These are phyloP conservation scores for Crossocerus cetratus DNA, from an alignment of 2,888 invertebrate species.

Conservation along the genomic window DNA sequence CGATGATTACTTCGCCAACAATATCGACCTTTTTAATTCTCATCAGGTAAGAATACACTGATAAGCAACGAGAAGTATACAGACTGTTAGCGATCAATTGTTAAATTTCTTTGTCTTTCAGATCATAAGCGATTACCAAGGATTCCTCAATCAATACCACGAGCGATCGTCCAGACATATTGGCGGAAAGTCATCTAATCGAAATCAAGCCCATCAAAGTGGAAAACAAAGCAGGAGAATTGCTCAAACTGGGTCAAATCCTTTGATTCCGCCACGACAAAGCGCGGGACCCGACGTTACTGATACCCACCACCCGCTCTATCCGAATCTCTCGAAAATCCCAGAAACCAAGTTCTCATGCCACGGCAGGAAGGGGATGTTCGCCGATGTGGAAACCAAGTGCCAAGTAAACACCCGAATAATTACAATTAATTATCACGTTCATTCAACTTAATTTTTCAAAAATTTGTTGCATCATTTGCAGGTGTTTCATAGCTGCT, in stretches of 20 bases:
- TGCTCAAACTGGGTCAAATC: not conserved
- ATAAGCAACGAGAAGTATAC: too few species aligned
- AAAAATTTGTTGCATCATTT: conserved; percentile 1
- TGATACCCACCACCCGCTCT: conserved; percentile 27
- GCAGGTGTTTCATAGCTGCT: conserved; percentile 91
- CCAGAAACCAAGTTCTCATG: conserved; percentile 89
- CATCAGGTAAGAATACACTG: conserved; percentile 58
- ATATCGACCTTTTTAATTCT: conserved; percentile 59
- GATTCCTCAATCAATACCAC: conserved; percentile 61
- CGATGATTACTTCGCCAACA: conserved; percentile 59
- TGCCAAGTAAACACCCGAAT: conserved; percentile 82
- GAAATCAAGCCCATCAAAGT: conserved; percentile 16
- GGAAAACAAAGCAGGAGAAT: conserved; percentile 8
- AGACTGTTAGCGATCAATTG: too few species aligned
- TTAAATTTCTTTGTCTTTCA: too few species aligned
- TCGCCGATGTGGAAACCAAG: conserved; percentile 90
- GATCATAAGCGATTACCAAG: conserved; percentile 67
- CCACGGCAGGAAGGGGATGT: conserved; percentile 87
- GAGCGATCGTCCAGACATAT: conserved; percentile 57
- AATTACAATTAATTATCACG: not conserved
- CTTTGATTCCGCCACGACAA: not conserved
- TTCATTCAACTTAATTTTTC: not conserved
- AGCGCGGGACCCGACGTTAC: not conserved
- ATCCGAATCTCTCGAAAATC: conserved; percentile 70
- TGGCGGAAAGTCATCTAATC: conserved; percentile 5